Conservation (phyloP, 30 jellyfish, hydroid and myxozoan genomes). For the Sanderia malayensis region DNA sequence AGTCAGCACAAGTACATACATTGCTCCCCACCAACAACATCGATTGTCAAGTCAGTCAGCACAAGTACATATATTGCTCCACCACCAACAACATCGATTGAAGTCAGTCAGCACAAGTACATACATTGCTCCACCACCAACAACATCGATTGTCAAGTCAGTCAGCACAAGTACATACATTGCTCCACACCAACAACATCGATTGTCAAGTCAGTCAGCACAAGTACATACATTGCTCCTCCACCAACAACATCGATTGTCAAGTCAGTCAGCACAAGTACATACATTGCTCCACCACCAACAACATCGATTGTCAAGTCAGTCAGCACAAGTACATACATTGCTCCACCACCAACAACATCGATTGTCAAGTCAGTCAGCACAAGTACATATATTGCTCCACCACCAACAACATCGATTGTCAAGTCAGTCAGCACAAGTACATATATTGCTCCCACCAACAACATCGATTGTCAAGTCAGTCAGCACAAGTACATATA, state of each 20-base stretch:
- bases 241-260: background rate
- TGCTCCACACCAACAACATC: constrained; percentile 2
- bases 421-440: background rate
- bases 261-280: background rate
- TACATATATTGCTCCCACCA: background rate
- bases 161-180: background rate
- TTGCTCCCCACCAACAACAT: constrained; percentile 2
- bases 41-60: background rate
- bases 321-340: background rate
- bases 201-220: background rate
- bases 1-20: background rate
- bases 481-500: background rate
- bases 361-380: background rate
- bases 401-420: background rate
- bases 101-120: background rate
- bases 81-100: constrained; percentile 27
- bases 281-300: background rate
- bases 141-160: background rate
- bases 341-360: background rate
- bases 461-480: background rate
- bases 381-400: background rate
- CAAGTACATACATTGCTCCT: background rate
- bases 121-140: background rate
- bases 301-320: too few relatives aligned
- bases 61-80: background rate